Evolutionary conservation across 2,113 vertebrate genomes (phyloP).

Genomic region (Ptilorrhoa leucosticta): DNA sequence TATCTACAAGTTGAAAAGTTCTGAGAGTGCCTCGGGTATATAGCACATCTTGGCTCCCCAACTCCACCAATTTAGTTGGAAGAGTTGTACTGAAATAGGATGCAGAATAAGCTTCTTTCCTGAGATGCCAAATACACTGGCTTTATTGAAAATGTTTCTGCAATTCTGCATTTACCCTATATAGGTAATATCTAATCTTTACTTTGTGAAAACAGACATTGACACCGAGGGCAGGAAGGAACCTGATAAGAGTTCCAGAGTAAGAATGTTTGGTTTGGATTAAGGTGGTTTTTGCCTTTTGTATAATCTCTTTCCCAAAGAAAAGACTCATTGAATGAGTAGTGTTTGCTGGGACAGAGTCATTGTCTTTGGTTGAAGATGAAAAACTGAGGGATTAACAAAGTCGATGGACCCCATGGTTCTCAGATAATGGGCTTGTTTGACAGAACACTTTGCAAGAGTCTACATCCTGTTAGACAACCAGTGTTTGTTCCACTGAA

Average conservation of each 20-base stretch:
- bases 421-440: not conserved
- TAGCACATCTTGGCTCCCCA: not conserved
- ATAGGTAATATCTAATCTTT: not conserved
- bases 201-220: not conserved
- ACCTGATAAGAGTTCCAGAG: not conserved
- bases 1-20: not conserved
- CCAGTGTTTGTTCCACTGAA: not conserved
- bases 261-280: slow-evolving; percentile 17
- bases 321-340: not conserved
- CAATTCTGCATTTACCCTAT: not conserved
- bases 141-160: not conserved
- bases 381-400: not conserved
- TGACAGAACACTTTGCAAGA: not conserved
- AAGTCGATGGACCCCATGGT: not conserved
- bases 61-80: not conserved
- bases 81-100: not conserved
- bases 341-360: not conserved
- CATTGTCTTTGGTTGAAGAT: not conserved
- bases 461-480: not conserved
- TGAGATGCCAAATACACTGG: not conserved
- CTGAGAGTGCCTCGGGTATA: not conserved
- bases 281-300: not conserved
- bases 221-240: not conserved
- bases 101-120: not conserved
- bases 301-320: not conserved